Percentiles rank a stretch among this genome's conserved stretches.
These are phyloP conservation scores for Diabrotica balteata DNA, from an alignment of 2,888 invertebrate genomes.

Conservation along the genomic window DNA sequence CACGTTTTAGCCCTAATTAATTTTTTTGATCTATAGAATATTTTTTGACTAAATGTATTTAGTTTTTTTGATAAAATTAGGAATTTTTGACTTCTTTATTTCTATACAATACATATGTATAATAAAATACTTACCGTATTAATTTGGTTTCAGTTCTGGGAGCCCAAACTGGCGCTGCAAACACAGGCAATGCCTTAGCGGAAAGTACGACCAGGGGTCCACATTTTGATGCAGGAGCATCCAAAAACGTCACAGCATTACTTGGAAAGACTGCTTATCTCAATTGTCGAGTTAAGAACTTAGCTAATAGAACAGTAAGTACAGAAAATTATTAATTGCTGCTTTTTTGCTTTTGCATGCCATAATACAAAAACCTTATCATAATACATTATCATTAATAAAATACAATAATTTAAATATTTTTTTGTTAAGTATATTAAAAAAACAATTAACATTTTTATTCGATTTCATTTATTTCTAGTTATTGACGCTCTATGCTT, in stretches of 20 bases:
- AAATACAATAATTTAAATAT: too few relatives aligned
- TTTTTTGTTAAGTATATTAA: too few relatives aligned
- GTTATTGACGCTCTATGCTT: too few relatives aligned
- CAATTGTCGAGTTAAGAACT: conserved; percentile 88
- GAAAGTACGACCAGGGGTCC: conserved; percentile 56
- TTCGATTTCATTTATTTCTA: too few relatives aligned
- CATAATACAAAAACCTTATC: neutral
- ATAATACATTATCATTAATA: too few relatives aligned
- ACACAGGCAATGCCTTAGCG: conserved; percentile 51
- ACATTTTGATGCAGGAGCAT: conserved; percentile 59
- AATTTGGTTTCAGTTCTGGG: conserved; percentile 32
- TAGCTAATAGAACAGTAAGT: conserved; percentile 90
- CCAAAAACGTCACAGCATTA: conserved; percentile 75
- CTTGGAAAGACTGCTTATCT: conserved; percentile 89
- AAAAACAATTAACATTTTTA: too few relatives aligned
- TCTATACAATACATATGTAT: too few relatives aligned
- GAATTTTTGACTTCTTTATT: too few relatives aligned
- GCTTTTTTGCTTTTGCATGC: conserved; percentile 10
- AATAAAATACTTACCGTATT: neutral
- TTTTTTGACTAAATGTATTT: too few relatives aligned
- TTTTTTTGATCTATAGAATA: too few relatives aligned
- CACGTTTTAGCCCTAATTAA: too few relatives aligned
- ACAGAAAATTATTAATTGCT: neutral
- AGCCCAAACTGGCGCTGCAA: conserved; percentile 34
- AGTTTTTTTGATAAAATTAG: too few relatives aligned